A percentile compares a stretch with the other conserved stretches of the same genome.
Conservation (phyloP, 2,113 vertebrate species). For the Carassius gibelio region DNA sequence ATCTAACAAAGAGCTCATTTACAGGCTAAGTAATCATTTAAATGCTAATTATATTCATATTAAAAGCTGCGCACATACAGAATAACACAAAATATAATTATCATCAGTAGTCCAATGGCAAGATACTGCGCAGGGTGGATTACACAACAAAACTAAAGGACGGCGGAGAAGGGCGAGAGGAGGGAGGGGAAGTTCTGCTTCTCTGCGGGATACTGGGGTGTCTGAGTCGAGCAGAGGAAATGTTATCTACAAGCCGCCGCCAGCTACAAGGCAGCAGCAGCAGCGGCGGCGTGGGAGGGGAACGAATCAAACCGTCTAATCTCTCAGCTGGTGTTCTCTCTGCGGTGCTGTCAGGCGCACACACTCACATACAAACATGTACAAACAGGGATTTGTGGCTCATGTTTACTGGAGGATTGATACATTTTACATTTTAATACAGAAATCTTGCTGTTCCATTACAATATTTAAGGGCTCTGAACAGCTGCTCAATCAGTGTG, state of each 20-base stretch:
- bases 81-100: slow-evolving; percentile 13
- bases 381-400: slow-evolving; percentile 43
- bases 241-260: slow-evolving; percentile 21
- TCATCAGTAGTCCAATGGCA: slow-evolving; percentile 8
- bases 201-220: slow-evolving; percentile 27
- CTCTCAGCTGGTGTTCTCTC: slow-evolving; percentile 65
- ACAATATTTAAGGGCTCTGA: slow-evolving; percentile 18
- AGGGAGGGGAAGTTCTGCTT: slow-evolving; percentile 7
- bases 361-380: not conserved
- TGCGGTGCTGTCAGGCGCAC: slow-evolving; percentile 32
- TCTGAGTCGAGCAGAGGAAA: slow-evolving; percentile 10
- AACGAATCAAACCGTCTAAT: slow-evolving; percentile 52
- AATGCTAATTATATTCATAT: slow-evolving; percentile 27
- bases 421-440: slow-evolving; percentile 16
- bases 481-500: not conserved
- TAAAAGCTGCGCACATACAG: not conserved
- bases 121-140: not conserved
- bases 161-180: not conserved
- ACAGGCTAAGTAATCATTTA: slow-evolving; percentile 32
- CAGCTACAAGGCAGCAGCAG: slow-evolving; percentile 1
- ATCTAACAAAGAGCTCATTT: slow-evolving; percentile 28
- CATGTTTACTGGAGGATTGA: slow-evolving; percentile 37
- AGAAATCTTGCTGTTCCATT: not conserved
- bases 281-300: slow-evolving; percentile 25
- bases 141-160: slow-evolving; percentile 16